Evolutionary conservation across 2,888 invertebrate species (phyloP).

Genomic region (Ichneumoninae sp.): DNA sequence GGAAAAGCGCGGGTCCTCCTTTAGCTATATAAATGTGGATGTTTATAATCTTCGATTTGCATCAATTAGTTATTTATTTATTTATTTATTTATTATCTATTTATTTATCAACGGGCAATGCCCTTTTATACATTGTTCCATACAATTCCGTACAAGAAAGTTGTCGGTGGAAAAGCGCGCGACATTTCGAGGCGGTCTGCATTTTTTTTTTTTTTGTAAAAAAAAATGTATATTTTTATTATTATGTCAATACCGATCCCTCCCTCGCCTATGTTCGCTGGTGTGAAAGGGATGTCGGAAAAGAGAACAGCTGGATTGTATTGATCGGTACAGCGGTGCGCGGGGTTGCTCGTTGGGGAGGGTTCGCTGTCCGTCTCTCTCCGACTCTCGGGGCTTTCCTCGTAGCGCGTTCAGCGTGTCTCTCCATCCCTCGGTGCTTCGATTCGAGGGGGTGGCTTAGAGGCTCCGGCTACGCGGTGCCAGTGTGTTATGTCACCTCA

Average conservation of each 20-base stretch:
- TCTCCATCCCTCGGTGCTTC: conserved; percentile 62
- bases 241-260: conserved; percentile 27
- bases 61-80: background rate
- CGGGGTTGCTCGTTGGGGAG: conserved; percentile 75
- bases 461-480: conserved; percentile 59
- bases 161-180: background rate
- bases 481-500: conserved; percentile 80
- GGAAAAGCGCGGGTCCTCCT: conserved; percentile 7
- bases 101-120: no score
- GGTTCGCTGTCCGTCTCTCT: conserved; percentile 59
- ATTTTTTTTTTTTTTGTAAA: background rate
- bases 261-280: conserved; percentile 14
- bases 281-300: conserved; percentile 78
- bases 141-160: background rate
- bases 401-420: conserved; percentile 51
- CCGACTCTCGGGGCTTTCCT: conserved; percentile 52
- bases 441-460: conserved; percentile 61
- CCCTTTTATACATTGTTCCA: background rate
- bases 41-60: background rate
- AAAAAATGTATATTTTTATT: background rate
- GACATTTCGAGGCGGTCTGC: background rate
- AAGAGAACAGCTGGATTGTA: conserved; percentile 83
- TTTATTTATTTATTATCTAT: background rate
- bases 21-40: background rate
- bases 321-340: conserved; percentile 78